These are phyloP conservation scores for Bilobella aurantiaca DNA, from an alignment of 1,140 invertebrate species.

Conservation along the genomic window DNA sequence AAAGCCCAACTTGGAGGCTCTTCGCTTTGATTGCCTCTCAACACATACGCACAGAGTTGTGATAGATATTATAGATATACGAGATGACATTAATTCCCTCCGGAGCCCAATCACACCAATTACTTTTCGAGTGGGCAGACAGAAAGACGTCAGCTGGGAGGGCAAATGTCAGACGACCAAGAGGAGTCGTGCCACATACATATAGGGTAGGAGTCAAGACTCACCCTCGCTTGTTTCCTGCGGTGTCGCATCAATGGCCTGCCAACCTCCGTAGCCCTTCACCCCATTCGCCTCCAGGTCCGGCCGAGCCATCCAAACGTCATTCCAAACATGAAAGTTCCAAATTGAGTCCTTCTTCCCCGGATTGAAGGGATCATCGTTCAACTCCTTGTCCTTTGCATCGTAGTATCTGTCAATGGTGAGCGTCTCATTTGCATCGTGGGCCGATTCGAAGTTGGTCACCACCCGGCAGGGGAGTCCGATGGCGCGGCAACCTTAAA, in stretches of 20 bases:
- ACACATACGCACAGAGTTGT: no score
- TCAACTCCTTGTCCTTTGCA: conserved; percentile 50
- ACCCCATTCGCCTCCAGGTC: no score
- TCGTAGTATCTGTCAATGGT: conserved; percentile 60
- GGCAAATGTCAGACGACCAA: no score
- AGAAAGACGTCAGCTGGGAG: no score
- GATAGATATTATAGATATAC: no score
- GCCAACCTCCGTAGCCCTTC: conserved; percentile 63
- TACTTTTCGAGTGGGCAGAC: no score
- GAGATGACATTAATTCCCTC: no score
- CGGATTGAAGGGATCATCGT: conserved; percentile 47
- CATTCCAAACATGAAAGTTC: conserved; percentile 81
- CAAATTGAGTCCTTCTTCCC: conserved; percentile 52
- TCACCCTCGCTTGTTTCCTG: conserved; percentile 47
- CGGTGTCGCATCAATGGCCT: conserved; percentile 65
- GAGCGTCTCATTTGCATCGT: conserved; percentile 60
- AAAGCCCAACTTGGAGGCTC: no score
- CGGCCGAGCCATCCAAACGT: conserved; percentile 43
- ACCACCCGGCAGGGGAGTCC: conserved; percentile 36
- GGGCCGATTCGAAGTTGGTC: conserved; percentile 62
- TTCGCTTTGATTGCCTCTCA: no score
- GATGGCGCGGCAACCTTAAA: neutral
- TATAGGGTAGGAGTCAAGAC: no score
- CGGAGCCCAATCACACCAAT: no score
- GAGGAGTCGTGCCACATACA: no score